phyloP scores from a whole-genome alignment of 1,140 invertebrate genomes.

The Philopotamus ludificatus region DNA sequence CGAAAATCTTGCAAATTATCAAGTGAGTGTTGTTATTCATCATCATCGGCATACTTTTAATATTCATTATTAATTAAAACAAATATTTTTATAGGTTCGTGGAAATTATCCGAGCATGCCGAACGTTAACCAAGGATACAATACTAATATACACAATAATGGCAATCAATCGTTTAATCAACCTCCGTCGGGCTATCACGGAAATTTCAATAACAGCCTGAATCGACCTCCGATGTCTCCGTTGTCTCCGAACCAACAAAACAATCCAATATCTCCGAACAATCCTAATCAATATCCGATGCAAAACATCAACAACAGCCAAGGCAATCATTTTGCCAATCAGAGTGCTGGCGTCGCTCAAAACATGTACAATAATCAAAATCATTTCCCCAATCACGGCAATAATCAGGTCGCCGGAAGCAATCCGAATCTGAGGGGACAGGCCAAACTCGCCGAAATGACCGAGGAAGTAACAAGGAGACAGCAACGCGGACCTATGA shows the following conservation, averaged over 20 bases:
- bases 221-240: conserved; percentile 3
- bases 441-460: conserved; percentile 81
- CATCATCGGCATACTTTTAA: not conserved
- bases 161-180: conserved; percentile 22
- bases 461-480: conserved; percentile 75
- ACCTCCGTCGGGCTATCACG: conserved; percentile 1
- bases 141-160: conserved; percentile 8
- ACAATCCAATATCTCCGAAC: conserved; percentile 1
- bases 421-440: conserved; percentile 53
- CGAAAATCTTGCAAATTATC: conserved; percentile 16
- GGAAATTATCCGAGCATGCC: conserved; percentile 48
- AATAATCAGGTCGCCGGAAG: not conserved
- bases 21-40: conserved; percentile 4
- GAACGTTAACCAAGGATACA: conserved; percentile 46
- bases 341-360: not conserved
- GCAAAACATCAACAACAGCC: not conserved
- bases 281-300: conserved; percentile 8
- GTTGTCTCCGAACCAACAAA: conserved; percentile 21
- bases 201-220: conserved; percentile 6
- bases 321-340: not conserved
- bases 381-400: conserved; percentile 1
- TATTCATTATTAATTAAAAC: conserved; percentile 7
- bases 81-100: conserved; percentile 25
- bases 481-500: conserved; percentile 59
- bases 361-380: conserved; percentile 14